Evolutionary conservation across 2,113 vertebrate genomes (phyloP), one percentile per base, ranked within the genome.

Genomic region (Megaptera novaeangliae): DNA sequence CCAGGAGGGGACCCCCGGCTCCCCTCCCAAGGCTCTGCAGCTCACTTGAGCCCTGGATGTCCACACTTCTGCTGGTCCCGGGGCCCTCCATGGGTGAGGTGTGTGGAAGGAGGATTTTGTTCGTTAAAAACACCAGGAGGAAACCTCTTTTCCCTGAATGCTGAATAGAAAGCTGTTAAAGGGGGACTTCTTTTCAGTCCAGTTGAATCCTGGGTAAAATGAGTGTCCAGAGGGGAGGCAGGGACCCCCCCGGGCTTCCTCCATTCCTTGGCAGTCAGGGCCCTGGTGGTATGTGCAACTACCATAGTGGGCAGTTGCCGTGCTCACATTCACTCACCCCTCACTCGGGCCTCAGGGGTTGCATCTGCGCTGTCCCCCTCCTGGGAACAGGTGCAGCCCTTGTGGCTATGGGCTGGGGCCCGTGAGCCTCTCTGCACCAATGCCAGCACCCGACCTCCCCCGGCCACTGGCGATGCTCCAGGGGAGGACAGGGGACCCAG

Each of bases 351-450:
- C 8, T 31, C 29, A 2, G 31, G n/a, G 23, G 1, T 55, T 17
- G 11, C 15, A 17, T 41, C 85, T 52, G 21, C 17, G 55, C n/a
- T 1, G 21, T 23, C 25, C 17, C 72, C 25, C 39, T 80, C 52
- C 55, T 11, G 31, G 59, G 36, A 15, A 29, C 39, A 23, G n/a
- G 5, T 7, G 25, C 25, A 23, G 69, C 25, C 46, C 8, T 10
- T 14, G 12, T 10, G 74, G 52, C 34, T 27, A 11, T 3, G 3
- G 52, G 11, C 13, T 12, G 46, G 66, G 36, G 0, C 36, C 49
- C 3, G 0, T 12, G 66, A 13, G 3, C 21, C n/a, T 49, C 17
- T 25, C 27, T 13, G 2, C 0, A 1, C 7, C 34, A n/a, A 0
- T 5, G 71, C 86, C 41, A 14, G 46, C 39, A 6, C 36, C 27